These are phyloP conservation scores for Tapirus indicus DNA, from an alignment of 2,797 vertebrate genomes.

Conservation along the genomic window DNA sequence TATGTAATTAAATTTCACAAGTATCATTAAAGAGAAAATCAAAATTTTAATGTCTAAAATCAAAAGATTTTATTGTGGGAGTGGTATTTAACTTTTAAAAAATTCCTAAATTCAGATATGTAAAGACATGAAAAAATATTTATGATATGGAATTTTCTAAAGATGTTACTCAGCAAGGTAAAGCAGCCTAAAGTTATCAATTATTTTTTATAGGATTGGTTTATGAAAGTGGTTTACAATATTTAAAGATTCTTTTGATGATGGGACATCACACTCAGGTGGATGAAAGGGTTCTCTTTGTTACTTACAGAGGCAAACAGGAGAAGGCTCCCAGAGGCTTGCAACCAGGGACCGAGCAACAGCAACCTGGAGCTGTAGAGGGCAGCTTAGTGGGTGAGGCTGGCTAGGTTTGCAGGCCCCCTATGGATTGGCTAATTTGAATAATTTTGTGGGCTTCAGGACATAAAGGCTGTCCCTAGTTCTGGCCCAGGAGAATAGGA, in stretches of 20 bases:
- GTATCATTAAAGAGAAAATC: neutral
- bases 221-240: neutral
- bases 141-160: neutral
- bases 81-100: neutral
- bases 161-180: neutral
- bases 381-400: neutral
- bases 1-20: neutral
- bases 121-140: neutral
- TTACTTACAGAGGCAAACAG: neutral
- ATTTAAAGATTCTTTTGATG: neutral
- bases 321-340: neutral
- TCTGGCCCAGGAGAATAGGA: neutral
- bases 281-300: neutral
- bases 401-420: neutral
- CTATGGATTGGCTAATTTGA: neutral
- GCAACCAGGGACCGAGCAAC: neutral
- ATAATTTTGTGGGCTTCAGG: neutral
- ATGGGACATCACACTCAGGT: neutral
- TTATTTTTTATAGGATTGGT: neutral
- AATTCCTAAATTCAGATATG: neutral
- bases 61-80: neutral
- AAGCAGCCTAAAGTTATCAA: neutral
- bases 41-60: neutral
- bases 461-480: neutral
- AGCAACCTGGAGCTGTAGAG: neutral